Base-by-base conservation (phyloP, 1,140 invertebrate species). In the Cotesia typhae region DNA sequence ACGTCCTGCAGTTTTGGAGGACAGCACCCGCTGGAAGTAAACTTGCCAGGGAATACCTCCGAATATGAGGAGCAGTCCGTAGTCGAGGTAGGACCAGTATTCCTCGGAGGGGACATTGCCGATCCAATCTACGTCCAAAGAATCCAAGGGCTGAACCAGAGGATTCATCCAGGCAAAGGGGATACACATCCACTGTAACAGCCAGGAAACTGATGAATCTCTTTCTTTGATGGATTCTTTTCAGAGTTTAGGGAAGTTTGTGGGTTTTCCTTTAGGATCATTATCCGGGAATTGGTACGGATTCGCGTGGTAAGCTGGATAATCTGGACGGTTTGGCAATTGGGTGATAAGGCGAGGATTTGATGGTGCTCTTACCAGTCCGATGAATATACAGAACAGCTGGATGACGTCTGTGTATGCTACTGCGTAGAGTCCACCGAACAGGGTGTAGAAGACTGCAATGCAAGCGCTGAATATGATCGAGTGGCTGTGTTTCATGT, bases 371-470 rank as follows among this genome's bases (percentile, higher is more conserved):
- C 28, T 89, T 84, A 94, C 93, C 88, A 99, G 88, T 28, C 98
- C 98, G 77, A 98, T 92, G 87, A 99, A 98, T 82, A 99, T 99
- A 87, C 97, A 99, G 88, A 99, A 97, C 1, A 99, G 90, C 87
- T 99, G 98, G 76, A 99, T 97, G 76, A 99, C 97, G 84, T 99
- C 98, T 1, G 98, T 99, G 83, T 99, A 99, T 0, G 98, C 98
- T 47, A 99, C 98, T 52, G 97, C 95, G 86, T 99, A 99, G 7
- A 99, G 90, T 0, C 98, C 98, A 1, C 98, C 98, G 83, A 98
- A 97, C 14, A 99, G 90, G 0, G 98, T 99, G 88, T 99, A 99
- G 85, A 98, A 94, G 35, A 99, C 92, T 12, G 98, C 98, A 74
- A 99, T 97, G 83, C 93, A 95, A 3, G 98, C 94, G 75, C 96